These are phyloP conservation scores for Trinorchestia longiramus DNA, from an alignment of 1,140 invertebrate species.

Conservation along the genomic window DNA sequence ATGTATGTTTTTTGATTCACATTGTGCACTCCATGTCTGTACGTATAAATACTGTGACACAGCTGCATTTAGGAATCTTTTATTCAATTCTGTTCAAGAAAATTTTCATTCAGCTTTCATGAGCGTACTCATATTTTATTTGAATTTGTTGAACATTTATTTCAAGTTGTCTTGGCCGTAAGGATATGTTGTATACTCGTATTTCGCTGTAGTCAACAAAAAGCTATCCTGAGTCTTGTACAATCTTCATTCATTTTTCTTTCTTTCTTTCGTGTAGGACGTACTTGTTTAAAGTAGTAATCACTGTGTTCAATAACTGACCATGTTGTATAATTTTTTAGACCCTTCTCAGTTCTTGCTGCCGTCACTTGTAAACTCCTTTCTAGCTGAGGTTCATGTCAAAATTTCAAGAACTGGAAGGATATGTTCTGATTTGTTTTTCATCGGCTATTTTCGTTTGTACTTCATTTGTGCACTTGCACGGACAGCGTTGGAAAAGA, in stretches of 20 bases:
- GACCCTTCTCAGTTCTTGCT: too few relatives aligned
- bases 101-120: not conserved
- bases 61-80: too few relatives aligned
- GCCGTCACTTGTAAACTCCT: too few relatives aligned
- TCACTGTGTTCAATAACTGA: not conserved
- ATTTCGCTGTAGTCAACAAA: too few relatives aligned
- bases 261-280: not conserved
- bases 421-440: not conserved
- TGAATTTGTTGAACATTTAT: not conserved
- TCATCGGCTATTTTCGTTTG: not conserved
- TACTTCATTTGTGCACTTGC: not conserved
- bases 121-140: not conserved
- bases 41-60: too few relatives aligned
- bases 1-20: too few relatives aligned
- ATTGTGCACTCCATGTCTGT: too few relatives aligned
- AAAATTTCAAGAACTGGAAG: too few relatives aligned
- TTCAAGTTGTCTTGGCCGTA: not conserved
- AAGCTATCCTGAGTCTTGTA: too few relatives aligned
- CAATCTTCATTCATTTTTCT: not conserved
- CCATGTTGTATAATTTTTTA: too few relatives aligned
- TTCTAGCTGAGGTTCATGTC: too few relatives aligned
- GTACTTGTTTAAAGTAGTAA: not conserved
- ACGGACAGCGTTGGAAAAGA: not conserved
- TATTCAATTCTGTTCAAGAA: too few relatives aligned
- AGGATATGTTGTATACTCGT: not conserved